Percentiles rank a stretch among this genome's conserved stretches.
phyloP scores from a whole-genome alignment of 2,888 invertebrate genomes.

The Zeuzera pyrina region DNA sequence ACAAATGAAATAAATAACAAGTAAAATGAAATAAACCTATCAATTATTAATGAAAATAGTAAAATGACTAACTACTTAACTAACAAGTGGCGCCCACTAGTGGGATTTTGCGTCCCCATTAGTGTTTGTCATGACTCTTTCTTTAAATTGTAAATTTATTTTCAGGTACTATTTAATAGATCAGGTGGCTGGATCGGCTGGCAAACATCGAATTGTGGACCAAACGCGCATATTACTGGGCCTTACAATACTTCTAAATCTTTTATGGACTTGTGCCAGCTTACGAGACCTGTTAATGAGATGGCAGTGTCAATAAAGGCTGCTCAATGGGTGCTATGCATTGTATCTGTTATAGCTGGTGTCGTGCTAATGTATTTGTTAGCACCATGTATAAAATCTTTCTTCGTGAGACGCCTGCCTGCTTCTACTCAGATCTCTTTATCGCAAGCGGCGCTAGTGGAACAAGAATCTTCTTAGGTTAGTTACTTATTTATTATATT shows the following conservation, averaged over 20 bases:
- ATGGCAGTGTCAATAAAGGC: conserved; percentile 44
- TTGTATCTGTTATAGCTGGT: conserved; percentile 43
- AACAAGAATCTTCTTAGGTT: neutral
- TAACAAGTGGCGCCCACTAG: too few relatives aligned
- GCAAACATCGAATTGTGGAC: conserved; percentile 53
- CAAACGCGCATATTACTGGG: conserved; percentile 44
- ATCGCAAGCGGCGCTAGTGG: conserved; percentile 49
- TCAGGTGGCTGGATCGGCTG: conserved; percentile 62
- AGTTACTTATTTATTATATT: neutral
- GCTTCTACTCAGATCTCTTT: conserved; percentile 43
- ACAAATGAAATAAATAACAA: too few relatives aligned
- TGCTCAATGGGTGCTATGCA: conserved; percentile 53
- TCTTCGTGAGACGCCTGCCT: conserved; percentile 30
- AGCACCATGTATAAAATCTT: conserved; percentile 44
- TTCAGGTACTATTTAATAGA: conserved; percentile 61
- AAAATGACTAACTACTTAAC: too few relatives aligned
- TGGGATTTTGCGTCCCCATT: too few relatives aligned
- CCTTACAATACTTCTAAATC: conserved; percentile 43
- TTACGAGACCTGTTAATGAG: conserved; percentile 28
- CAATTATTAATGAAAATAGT: too few relatives aligned
- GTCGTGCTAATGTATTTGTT: conserved; percentile 44
- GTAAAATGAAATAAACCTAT: too few relatives aligned
- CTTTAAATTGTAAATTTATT: too few relatives aligned
- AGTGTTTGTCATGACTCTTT: too few relatives aligned
- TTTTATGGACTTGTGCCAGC: conserved; percentile 29